Conservation (phyloP, 2,888 invertebrate genomes). For the Blera fallax region DNA sequence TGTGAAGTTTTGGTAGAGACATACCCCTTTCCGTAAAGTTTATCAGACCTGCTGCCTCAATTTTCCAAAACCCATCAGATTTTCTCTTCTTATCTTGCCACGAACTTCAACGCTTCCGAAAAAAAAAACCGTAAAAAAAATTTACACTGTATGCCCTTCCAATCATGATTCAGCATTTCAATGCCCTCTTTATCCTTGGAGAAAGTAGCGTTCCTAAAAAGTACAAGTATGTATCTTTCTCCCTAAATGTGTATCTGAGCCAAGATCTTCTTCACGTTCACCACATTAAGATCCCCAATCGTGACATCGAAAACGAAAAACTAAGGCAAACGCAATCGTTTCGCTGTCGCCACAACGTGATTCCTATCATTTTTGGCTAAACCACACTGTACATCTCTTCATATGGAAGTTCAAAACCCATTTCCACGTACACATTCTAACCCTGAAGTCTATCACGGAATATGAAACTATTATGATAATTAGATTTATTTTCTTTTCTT, state of each 20-base stretch:
- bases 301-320: slow-evolving; percentile 43
- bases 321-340: slow-evolving; percentile 27
- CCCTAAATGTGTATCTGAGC: slow-evolving; percentile 38
- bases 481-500: slow-evolving; percentile 20
- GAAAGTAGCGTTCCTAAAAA: slow-evolving; percentile 30
- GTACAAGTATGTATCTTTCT: slow-evolving; percentile 31
- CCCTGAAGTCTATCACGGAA: slow-evolving; percentile 23
- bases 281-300: slow-evolving; percentile 48
- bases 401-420: not conserved
- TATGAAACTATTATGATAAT: slow-evolving; percentile 49
- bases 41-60: too few species aligned
- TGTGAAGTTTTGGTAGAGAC: too few species aligned
- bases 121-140: not conserved
- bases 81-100: too few species aligned
- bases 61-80: too few species aligned
- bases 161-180: slow-evolving; percentile 3
- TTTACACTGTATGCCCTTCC: not conserved
- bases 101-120: too few species aligned
- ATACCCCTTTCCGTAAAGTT: too few species aligned
- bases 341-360: slow-evolving; percentile 25
- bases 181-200: not conserved
- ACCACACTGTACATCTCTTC: not conserved
- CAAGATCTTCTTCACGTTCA: slow-evolving; percentile 43
- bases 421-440: slow-evolving; percentile 23
- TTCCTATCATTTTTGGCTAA: slow-evolving; percentile 27